Conservation (phyloP, 2,888 invertebrate species). For the Macaria notata region DNA sequence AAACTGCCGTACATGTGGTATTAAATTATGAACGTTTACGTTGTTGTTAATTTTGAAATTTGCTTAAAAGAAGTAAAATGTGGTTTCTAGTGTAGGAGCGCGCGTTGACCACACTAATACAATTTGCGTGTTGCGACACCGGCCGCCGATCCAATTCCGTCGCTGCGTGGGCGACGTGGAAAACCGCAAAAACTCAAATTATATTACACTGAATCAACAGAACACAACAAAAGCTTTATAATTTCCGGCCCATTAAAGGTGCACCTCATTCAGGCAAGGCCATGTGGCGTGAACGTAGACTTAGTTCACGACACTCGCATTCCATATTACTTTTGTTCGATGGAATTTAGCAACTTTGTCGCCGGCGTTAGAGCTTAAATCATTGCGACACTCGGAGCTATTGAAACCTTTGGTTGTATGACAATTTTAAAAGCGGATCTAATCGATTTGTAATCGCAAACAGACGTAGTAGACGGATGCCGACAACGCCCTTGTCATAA, state of each 20-base stretch:
- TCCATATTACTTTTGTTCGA: slow-evolving; percentile 57
- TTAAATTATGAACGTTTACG: neutral
- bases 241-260: slow-evolving; percentile 74
- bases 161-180: slow-evolving; percentile 29
- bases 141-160: slow-evolving; percentile 51
- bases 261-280: slow-evolving; percentile 66
- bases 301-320: slow-evolving; percentile 69
- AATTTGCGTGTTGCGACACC: slow-evolving; percentile 49
- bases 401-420: slow-evolving; percentile 51
- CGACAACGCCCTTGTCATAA: slow-evolving; percentile 70
- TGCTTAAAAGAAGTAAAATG: neutral
- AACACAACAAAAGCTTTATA: slow-evolving; percentile 61
- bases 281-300: slow-evolving; percentile 59
- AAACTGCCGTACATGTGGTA: neutral
- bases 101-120: slow-evolving; percentile 30
- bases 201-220: slow-evolving; percentile 47
- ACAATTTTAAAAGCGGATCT: slow-evolving; percentile 73
- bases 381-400: slow-evolving; percentile 46
- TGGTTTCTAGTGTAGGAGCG: slow-evolving; percentile 8
- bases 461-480: slow-evolving; percentile 65
- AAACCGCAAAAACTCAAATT: slow-evolving; percentile 53
- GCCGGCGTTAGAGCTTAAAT: slow-evolving; percentile 56
- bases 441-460: slow-evolving; percentile 67
- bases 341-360: slow-evolving; percentile 59
- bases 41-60: neutral